A percentile compares a stretch with the other conserved stretches of the same genome.
These are phyloP conservation scores for Diachrysia chrysitis DNA, from an alignment of 2,888 invertebrate species.

Conservation along the genomic window DNA sequence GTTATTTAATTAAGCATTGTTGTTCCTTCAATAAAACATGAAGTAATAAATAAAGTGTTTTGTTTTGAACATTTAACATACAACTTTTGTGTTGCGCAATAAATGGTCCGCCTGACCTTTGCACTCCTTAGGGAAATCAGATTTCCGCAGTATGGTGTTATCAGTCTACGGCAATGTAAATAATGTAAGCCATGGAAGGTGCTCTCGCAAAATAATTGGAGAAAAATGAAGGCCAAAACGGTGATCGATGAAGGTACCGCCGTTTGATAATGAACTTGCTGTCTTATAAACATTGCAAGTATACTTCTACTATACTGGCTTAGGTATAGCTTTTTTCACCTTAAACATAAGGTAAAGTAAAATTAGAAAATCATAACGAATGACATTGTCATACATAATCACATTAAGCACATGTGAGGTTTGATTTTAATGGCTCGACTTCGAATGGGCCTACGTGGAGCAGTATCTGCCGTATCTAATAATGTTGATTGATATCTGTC, in stretches of 20 bases:
- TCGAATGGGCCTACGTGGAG: too few species aligned
- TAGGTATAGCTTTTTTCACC: not conserved
- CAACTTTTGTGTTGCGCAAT: not conserved
- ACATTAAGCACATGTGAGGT: too few species aligned
- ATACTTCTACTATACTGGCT: too few species aligned
- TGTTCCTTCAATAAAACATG: not conserved
- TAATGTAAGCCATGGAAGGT: conserved; percentile 21
- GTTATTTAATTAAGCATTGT: not conserved
- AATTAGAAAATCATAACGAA: too few species aligned
- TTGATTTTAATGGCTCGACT: too few species aligned
- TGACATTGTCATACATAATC: too few species aligned
- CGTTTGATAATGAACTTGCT: not conserved
- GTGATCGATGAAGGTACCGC: not conserved
- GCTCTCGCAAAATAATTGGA: not conserved
- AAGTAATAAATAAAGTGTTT: not conserved
- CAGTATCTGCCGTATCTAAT: too few species aligned
- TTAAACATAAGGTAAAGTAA: too few species aligned
- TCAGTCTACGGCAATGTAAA: conserved; percentile 31
- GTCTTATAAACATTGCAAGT: not conserved
- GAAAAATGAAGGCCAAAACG: not conserved
- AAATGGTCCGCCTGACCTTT: conserved; percentile 33
- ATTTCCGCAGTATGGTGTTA: conserved; percentile 28
- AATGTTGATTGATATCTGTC: too few species aligned
- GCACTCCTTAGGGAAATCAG: conserved; percentile 43
- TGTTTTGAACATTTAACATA: not conserved